These are phyloP conservation scores for Pteronotus mesoamericanus DNA, from an alignment of 2,797 vertebrate genomes.

Conservation along the genomic window DNA sequence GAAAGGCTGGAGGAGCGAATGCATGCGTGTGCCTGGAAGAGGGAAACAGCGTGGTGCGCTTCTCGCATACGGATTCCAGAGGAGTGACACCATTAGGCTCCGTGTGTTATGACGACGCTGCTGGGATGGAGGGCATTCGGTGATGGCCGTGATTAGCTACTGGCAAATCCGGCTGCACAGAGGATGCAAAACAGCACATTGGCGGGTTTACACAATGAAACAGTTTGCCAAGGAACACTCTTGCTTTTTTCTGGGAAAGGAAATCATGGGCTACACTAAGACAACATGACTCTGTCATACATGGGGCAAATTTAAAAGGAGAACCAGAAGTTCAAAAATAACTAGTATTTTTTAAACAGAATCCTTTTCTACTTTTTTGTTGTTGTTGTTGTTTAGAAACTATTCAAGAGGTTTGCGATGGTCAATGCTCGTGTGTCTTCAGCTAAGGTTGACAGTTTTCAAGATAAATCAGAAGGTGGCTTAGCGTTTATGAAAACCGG, in stretches of 20 bases:
- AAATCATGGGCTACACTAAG: background rate
- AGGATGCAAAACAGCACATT: conserved; percentile 38
- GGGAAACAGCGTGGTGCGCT: conserved; percentile 13
- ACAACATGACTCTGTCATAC: background rate
- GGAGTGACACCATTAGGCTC: background rate
- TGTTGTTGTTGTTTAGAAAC: background rate
- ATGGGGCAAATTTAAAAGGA: background rate
- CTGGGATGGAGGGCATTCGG: background rate
- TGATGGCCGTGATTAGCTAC: conserved; percentile 40
- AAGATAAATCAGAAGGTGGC: background rate
- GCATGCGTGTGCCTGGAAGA: background rate
- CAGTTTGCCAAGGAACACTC: background rate
- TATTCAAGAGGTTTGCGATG: background rate
- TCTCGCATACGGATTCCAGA: conserved; percentile 16
- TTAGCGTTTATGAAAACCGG: background rate
- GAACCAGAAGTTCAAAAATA: background rate
- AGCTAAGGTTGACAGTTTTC: background rate
- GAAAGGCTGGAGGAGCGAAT: conserved; percentile 42
- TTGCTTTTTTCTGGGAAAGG: conserved; percentile 34
- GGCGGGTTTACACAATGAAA: conserved; percentile 39
- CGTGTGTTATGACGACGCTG: background rate
- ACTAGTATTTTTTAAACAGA: background rate
- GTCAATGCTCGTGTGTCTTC: background rate
- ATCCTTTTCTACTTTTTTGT: background rate
- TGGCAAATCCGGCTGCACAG: conserved; percentile 31